Percentiles rank a stretch among this genome's conserved stretches.
These are phyloP conservation scores for Hystrix cristata DNA, from an alignment of 2,113 vertebrate species.

Conservation along the genomic window DNA sequence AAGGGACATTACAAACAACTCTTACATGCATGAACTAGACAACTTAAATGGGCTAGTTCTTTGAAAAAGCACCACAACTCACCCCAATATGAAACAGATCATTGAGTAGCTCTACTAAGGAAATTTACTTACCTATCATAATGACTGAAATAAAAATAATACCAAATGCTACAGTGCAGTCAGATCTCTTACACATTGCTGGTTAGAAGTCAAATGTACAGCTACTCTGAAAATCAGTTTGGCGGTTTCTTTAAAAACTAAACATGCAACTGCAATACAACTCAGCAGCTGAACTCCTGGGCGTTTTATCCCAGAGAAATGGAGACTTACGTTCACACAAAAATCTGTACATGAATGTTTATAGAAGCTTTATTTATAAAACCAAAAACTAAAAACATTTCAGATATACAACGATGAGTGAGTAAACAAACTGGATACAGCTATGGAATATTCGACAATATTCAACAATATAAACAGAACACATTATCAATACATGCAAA, in stretches of 20 bases:
- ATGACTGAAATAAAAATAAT: background rate
- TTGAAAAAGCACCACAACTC: background rate
- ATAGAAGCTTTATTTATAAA: constrained; percentile 36
- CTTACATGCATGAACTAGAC: constrained; percentile 21
- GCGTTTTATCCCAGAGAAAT: constrained; percentile 3
- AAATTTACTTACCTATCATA: constrained; percentile 13
- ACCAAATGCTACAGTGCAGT: background rate
- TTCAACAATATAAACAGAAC: background rate
- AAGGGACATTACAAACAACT: constrained; percentile 2
- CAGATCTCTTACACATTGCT: background rate
- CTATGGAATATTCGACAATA: background rate
- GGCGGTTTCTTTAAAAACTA: constrained; percentile 12
- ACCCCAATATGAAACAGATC: background rate
- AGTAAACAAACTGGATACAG: background rate
- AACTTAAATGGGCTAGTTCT: background rate
- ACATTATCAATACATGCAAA: background rate
- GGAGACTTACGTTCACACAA: background rate
- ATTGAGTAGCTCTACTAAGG: constrained; percentile 12
- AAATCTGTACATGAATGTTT: constrained; percentile 36
- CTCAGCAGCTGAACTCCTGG: background rate
- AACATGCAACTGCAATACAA: background rate
- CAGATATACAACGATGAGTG: background rate
- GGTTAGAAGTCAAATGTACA: background rate
- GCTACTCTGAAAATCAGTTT: background rate
- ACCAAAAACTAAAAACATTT: background rate